Conservation (phyloP, 1,140 invertebrate species). For the Habropoda laboriosa region DNA sequence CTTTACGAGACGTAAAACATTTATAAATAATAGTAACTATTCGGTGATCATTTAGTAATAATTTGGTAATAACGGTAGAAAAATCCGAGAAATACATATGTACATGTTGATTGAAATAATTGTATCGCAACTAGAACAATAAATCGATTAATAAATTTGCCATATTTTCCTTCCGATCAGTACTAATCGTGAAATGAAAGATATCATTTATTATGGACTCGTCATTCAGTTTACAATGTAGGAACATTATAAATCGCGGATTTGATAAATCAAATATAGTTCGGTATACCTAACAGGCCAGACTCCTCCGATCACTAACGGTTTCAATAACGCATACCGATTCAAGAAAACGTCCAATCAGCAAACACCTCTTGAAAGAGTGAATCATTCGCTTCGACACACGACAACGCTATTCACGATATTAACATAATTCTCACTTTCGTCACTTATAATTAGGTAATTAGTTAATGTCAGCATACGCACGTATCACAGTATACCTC, state of each 20-base stretch:
- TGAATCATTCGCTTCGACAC: slow-evolving; percentile 11
- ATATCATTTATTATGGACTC: slow-evolving; percentile 25
- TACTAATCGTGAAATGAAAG: slow-evolving; percentile 17
- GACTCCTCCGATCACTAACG: neutral
- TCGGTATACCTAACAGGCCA: slow-evolving; percentile 53
- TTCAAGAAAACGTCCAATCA: slow-evolving; percentile 30
- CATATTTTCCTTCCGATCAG: neutral
- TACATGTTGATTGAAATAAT: neutral
- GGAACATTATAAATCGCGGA: slow-evolving; percentile 62
- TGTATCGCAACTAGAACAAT: neutral
- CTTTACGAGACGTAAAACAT: slow-evolving; percentile 28
- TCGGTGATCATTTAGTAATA: neutral
- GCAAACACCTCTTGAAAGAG: slow-evolving; percentile 4
- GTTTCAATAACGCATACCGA: slow-evolving; percentile 23
- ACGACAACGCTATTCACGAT: slow-evolving; percentile 14
- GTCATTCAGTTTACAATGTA: slow-evolving; percentile 53
- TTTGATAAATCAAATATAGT: slow-evolving; percentile 52
- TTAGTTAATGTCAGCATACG: slow-evolving; percentile 45
- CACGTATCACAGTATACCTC: slow-evolving; percentile 61
- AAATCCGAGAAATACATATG: neutral
- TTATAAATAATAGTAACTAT: neutral
- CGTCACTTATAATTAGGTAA: slow-evolving; percentile 41
- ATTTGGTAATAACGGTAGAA: no score
- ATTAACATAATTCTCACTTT: slow-evolving; percentile 37
- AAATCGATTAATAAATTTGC: slow-evolving; percentile 7